phyloP scores from a whole-genome alignment of 1,140 invertebrate genomes.

The Calliopsis andreniformis region DNA sequence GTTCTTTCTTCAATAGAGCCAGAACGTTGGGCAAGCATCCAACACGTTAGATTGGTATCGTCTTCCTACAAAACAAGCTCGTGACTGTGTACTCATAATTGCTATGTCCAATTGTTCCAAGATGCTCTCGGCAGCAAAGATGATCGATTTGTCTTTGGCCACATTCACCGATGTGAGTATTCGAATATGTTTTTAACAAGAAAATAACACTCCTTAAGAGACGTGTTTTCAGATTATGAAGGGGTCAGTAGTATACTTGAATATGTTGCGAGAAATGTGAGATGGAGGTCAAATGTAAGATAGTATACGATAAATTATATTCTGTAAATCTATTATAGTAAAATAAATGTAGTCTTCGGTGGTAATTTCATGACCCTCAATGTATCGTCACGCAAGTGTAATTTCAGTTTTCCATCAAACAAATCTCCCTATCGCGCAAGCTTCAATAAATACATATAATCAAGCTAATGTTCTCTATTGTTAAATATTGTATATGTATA shows the following conservation, averaged over 20 bases:
- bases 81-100: slow-evolving; percentile 61
- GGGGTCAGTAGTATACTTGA: slow-evolving; percentile 55
- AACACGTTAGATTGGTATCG: slow-evolving; percentile 54
- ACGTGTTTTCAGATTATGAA: slow-evolving; percentile 35
- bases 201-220: slow-evolving; percentile 14
- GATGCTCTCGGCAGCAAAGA: slow-evolving; percentile 62
- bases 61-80: slow-evolving; percentile 44
- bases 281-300: too few relatives aligned
- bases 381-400: too few relatives aligned
- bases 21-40: slow-evolving; percentile 41
- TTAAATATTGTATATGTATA: too few relatives aligned
- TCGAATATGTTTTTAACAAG: not conserved
- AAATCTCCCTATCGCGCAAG: too few relatives aligned
- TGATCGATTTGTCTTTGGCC: slow-evolving; percentile 55
- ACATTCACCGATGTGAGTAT: slow-evolving; percentile 65
- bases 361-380: too few relatives aligned
- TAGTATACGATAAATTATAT: too few relatives aligned
- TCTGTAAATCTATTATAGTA: too few relatives aligned
- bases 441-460: too few relatives aligned
- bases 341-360: too few relatives aligned
- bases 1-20: slow-evolving; percentile 44
- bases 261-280: slow-evolving; percentile 42
- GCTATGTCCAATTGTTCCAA: slow-evolving; percentile 58
- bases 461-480: too few relatives aligned
- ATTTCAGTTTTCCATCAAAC: too few relatives aligned